These are phyloP conservation scores for Mercenaria mercenaria DNA, from an alignment of 1,140 invertebrate species.

Conservation along the genomic window DNA sequence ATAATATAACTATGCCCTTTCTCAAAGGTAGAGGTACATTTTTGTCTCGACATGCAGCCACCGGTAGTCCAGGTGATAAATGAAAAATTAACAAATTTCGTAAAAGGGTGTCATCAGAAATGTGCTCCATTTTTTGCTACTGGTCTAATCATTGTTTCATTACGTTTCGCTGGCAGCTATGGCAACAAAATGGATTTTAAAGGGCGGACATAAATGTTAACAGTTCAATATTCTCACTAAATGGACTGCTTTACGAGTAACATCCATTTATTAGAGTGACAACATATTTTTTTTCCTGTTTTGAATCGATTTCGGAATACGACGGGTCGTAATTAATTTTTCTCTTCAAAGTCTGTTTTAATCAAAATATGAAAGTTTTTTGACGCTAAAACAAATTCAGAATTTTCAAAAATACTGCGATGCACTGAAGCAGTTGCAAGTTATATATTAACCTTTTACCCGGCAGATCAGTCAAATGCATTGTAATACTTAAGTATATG, in stretches of 20 bases:
- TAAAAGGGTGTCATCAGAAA: slow-evolving; percentile 7
- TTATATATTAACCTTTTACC: slow-evolving; percentile 8
- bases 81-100: neutral
- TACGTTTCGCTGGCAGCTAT: neutral
- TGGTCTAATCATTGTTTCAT: slow-evolving; percentile 18
- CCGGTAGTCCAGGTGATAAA: slow-evolving; percentile 32
- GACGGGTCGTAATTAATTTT: neutral
- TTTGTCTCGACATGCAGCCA: too few relatives aligned
- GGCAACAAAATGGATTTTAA: neutral
- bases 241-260: slow-evolving; percentile 1
- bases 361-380: neutral
- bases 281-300: neutral
- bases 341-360: neutral
- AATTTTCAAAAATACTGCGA: neutral
- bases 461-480: neutral
- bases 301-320: neutral
- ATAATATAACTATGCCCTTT: too few relatives aligned
- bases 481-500: neutral
- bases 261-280: slow-evolving; percentile 15
- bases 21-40: too few relatives aligned
- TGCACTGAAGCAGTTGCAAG: neutral
- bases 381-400: neutral
- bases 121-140: neutral
- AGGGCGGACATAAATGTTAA: neutral
- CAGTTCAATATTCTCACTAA: slow-evolving; percentile 13